Evolutionary conservation across 2,113 vertebrate species (phyloP), one percentile per base, ranked within the genome.

Genomic region (Chionodraco myersi): DNA sequence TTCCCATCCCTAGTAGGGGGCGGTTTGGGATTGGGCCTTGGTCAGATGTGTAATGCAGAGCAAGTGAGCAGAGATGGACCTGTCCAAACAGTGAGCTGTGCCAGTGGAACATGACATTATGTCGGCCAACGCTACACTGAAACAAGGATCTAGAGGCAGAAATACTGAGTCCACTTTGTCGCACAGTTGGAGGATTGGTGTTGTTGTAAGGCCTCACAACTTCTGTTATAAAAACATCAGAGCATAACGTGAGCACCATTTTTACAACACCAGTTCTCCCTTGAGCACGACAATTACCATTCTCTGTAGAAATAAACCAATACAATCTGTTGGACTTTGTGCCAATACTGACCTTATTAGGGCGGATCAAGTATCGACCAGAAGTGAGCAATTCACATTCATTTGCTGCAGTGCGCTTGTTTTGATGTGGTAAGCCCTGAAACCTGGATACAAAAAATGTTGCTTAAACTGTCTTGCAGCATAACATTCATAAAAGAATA

Each of bases 1-100:
- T 21, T 21, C 21, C 21, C 21, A 21, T 21, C 21, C 21, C 21
- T 21, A 21, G 26, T 26, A 26, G 26, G 26, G 26, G 26, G 26
- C 3, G 26, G 26, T 26, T 26, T 26, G 26, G 26, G 26, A 26
- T 26, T 26, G 26, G 26, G 26, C 26, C 26, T 26, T 26, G 26
- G 56, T 77, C 72, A 75, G 72, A 83, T 71, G 79, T 80, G 69
- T 80, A 82, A 83, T 77, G 64, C 72, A 77, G 64, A 67, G 69
- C 77, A 80, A 67, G 70, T 45, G 73, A 74, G 72, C 54, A 26
- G 23, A 57, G 51, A 69, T 16, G 44, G 63, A 79, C 12, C 9
- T 51, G 71, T 74, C 79, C 58, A 76, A 74, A 85, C 73, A 74
- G 45, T 53, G 36, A 79, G 76, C 72, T 30, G 30, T 68, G 61